phyloP scores from a whole-genome alignment of 2,888 invertebrate species.

The Tineola bisselliella region DNA sequence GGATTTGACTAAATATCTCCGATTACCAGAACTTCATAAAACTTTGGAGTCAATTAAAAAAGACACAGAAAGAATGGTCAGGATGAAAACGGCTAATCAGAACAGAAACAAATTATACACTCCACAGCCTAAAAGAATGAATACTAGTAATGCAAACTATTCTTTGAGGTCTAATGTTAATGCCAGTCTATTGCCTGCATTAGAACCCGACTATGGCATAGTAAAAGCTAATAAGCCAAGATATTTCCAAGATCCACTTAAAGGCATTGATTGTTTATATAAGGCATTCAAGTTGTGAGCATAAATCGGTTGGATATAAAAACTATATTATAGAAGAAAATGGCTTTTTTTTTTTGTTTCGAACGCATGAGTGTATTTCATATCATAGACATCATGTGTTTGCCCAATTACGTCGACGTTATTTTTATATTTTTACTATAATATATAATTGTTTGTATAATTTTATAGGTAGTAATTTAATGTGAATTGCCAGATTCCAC shows the following conservation, averaged over 20 bases:
- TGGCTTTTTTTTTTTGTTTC: no score
- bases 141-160: neutral
- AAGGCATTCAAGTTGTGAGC: slow-evolving; percentile 40
- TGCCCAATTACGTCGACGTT: no score
- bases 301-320: no score
- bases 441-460: no score
- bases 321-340: no score
- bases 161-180: neutral
- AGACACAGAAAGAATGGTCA: slow-evolving; percentile 40
- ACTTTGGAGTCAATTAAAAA: slow-evolving; percentile 42
- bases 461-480: no score
- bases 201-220: slow-evolving; percentile 57
- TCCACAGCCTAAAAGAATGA: slow-evolving; percentile 23
- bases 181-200: slow-evolving; percentile 28
- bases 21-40: slow-evolving; percentile 44
- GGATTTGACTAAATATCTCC: slow-evolving; percentile 46
- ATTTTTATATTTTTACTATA: no score
- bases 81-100: slow-evolving; percentile 37
- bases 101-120: slow-evolving; percentile 32
- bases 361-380: no score
- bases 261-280: slow-evolving; percentile 52
- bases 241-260: slow-evolving; percentile 51
- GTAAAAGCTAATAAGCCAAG: slow-evolving; percentile 39
- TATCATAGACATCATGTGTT: no score
- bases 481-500: no score